These are phyloP conservation scores for Lutjanus argentimaculatus DNA, from an alignment of 2,797 vertebrate genomes.

Conservation along the genomic window DNA sequence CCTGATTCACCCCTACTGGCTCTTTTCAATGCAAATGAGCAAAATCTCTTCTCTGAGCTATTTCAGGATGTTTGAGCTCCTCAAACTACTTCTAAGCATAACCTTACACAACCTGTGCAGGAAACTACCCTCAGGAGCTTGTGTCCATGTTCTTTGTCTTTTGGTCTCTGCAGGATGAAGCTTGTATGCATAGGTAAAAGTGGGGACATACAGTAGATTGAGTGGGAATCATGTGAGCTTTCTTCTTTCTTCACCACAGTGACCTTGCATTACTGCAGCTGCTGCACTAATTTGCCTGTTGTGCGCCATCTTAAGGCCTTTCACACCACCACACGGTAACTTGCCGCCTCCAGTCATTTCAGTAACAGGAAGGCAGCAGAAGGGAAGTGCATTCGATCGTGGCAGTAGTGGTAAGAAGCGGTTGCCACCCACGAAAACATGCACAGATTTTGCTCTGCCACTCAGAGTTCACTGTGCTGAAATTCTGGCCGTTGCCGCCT, in stretches of 20 bases:
- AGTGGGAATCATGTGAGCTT: background rate
- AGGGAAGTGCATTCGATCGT: no score
- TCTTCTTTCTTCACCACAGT: constrained; percentile 3
- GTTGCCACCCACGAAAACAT: no score
- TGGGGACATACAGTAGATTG: background rate
- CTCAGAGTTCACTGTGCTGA: no score
- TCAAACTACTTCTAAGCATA: background rate
- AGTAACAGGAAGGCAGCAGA: no score
- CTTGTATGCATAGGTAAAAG: background rate
- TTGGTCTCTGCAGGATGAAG: background rate
- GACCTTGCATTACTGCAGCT: background rate
- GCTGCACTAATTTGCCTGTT: background rate
- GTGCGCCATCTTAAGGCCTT: background rate
- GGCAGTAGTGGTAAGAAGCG: no score
- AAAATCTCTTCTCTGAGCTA: constrained; percentile 20
- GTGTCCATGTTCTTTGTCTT: background rate
- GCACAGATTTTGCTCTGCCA: no score
- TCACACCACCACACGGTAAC: no score
- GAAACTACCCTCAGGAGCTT: background rate
- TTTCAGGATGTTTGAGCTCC: constrained; percentile 27
- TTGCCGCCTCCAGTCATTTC: no score
- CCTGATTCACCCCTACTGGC: constrained; percentile 32
- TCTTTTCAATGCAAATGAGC: constrained; percentile 49
- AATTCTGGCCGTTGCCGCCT: no score
- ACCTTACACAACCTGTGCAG: constrained; percentile 4